Base-by-base conservation (phyloP, 2,113 vertebrate genomes). In the Amphiprion percula region DNA sequence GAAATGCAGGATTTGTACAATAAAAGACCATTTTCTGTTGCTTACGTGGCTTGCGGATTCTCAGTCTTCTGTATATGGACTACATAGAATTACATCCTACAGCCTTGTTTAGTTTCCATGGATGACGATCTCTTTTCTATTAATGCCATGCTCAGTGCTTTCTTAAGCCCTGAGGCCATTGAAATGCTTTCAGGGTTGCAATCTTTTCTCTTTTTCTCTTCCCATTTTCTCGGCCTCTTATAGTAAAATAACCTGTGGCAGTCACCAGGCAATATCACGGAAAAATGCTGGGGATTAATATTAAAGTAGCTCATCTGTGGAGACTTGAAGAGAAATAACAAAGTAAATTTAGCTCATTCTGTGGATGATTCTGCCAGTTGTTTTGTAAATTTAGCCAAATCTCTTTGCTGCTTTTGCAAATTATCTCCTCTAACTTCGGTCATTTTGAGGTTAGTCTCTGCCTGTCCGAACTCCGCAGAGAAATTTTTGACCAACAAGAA, bases 181-280 rank as follows among this genome's bases (percentile, higher is more conserved):
- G 61, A 80, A 87, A 74, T 26, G 72, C 80, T 88, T 86, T 87
- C 74, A 83, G 78, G 53, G 54, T 63, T 63, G 70, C 72, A 81
- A 58, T 82, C 62, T 77, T 70, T 54, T 71, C 61, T 23, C 44
- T 58, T 24, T 75, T 59, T 60, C 46, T 10, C 28, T 65, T 64
- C 23, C 68, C 14, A 44, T 74, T 71, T 63, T 49, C 49, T 68
- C 37, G 14, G 17, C 65, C 54, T 80, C 30, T 76, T 49, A 66
- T 53, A 58, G 74, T 80, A 47, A 82, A 87, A 81, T 77, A 85
- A 87, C 74, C 79, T 73, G 80, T 87, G 77, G 69, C 78, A 84
- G 86, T 91, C 78, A 56, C 69, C 64, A 73, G 79, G 82, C 77
- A 77, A 74, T 85, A 71, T 86, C 56, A 84, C 68, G 55, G 68